phyloP scores from a whole-genome alignment of 2,113 vertebrate species.

The Raphicerus campestris region DNA sequence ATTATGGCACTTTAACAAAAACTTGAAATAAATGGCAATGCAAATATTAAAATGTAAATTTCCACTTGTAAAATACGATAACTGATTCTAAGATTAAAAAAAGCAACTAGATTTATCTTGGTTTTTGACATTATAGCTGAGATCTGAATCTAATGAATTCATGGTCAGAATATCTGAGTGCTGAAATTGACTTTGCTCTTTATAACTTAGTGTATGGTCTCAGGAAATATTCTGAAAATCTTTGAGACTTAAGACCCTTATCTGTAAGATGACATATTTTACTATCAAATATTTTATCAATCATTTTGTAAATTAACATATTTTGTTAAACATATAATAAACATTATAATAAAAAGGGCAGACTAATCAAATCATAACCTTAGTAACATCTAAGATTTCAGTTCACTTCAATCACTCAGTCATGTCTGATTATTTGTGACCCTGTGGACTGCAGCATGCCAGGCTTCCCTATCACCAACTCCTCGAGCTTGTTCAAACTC shows the following conservation, averaged over 20 bases:
- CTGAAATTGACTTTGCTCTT: not conserved
- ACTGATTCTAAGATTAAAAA: constrained; percentile 1
- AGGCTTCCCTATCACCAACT: not conserved
- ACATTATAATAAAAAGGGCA: not conserved
- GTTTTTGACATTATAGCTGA: not conserved
- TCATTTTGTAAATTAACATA: not conserved
- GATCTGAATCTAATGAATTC: not conserved
- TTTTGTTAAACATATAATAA: not conserved
- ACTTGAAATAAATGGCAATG: not conserved
- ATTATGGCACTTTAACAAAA: not conserved
- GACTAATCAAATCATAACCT: not conserved
- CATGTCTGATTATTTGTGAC: not conserved
- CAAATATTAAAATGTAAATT: constrained; percentile 27
- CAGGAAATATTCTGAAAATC: not conserved
- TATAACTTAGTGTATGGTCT: not conserved
- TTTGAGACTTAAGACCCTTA: not conserved
- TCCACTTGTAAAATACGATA: not conserved
- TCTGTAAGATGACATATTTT: not conserved
- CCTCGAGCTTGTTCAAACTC: not conserved
- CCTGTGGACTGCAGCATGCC: not conserved
- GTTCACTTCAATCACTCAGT: not conserved
- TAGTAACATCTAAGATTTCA: not conserved
- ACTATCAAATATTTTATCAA: not conserved
- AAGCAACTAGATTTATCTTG: not conserved
- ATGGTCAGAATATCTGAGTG: not conserved